These are phyloP conservation scores for Nannoperca obscura DNA, from an alignment of 2,797 vertebrate species.

Conservation along the genomic window DNA sequence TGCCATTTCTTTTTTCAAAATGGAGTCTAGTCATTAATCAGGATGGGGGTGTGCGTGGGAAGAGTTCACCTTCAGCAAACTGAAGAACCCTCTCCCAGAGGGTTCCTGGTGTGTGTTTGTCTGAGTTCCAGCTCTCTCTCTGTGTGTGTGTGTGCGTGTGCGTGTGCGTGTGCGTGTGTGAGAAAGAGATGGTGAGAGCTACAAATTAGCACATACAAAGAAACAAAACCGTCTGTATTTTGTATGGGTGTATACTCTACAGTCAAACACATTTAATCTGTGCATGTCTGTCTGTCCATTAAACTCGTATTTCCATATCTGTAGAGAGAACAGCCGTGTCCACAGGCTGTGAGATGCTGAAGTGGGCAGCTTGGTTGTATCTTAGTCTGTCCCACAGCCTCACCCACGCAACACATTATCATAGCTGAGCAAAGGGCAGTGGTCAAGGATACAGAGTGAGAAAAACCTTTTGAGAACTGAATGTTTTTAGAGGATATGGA, in stretches of 20 bases:
- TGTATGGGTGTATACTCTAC: neutral
- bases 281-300: constrained; percentile 16
- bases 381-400: constrained; percentile 50
- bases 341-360: constrained; percentile 57
- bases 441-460: constrained; percentile 59
- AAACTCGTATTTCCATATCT: neutral
- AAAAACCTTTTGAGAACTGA: constrained; percentile 33
- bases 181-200: constrained; percentile 7
- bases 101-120: constrained; percentile 44
- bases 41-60: constrained; percentile 79
- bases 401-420: constrained; percentile 67
- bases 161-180: constrained; percentile 1
- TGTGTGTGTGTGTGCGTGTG: constrained; percentile 38
- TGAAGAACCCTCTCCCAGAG: constrained; percentile 74
- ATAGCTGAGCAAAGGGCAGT: constrained; percentile 55
- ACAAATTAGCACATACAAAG: constrained; percentile 7
- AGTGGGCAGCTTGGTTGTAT: constrained; percentile 59
- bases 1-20: constrained; percentile 59
- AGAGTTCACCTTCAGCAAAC: constrained; percentile 78
- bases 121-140: constrained; percentile 21
- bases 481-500: neutral
- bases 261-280: neutral
- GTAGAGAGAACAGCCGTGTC: constrained; percentile 50
- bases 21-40: constrained; percentile 82
- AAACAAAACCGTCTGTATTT: constrained; percentile 23